Base-by-base conservation (phyloP, 2,113 vertebrate genomes). In the Elephas maximus region DNA sequence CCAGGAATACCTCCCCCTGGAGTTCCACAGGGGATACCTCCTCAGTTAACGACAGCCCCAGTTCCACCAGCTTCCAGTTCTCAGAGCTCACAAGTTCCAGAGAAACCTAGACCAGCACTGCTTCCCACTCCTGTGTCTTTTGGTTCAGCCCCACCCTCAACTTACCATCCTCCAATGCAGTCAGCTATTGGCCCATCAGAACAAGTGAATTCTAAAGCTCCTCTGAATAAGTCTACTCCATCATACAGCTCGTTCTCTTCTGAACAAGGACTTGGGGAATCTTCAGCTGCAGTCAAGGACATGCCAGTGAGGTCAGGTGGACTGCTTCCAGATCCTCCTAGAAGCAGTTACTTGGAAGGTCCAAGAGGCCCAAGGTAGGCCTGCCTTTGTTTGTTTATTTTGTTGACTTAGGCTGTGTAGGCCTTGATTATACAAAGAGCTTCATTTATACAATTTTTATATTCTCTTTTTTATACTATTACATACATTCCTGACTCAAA, bases 361-460 rank as follows among this genome's bases (percentile, higher is more conserved):
- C 98, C 98, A 45, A 98, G 98, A 98, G 99, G 98, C 51, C 98
- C 99, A 98, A 98, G 99, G 99, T 99, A 98, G 98, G 98, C 95
- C 92, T 96, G 53, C 67, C 51, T 71, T 65, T 44, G 37, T 69
- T 33, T 21, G 44, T 5, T 41, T 82, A 44, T 88, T 90, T 89
- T 95, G 48, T 92, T 94, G 65, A 71, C 30, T 51, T 71, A 85
- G 18, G 15, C n/a, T 89, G 2, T 62, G 48, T 81, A 78, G 79
- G 6, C 18, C 44, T 92, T 80, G 30, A 44, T 92, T 41, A 14
- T 88, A 74, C 89, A 86, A 93, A 95, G 90, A 83, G 1, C 62
- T 88, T 93, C n/a, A 91, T 86, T 91, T 83, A 85, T 74, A 23
- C 0, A 78, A 30, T 83, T 86, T 97, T 82, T 91, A 44, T 86